Evolutionary conservation across 2,797 vertebrate genomes (phyloP), one percentile per base, ranked within the genome.

Genomic region (Cossypha caffra): DNA sequence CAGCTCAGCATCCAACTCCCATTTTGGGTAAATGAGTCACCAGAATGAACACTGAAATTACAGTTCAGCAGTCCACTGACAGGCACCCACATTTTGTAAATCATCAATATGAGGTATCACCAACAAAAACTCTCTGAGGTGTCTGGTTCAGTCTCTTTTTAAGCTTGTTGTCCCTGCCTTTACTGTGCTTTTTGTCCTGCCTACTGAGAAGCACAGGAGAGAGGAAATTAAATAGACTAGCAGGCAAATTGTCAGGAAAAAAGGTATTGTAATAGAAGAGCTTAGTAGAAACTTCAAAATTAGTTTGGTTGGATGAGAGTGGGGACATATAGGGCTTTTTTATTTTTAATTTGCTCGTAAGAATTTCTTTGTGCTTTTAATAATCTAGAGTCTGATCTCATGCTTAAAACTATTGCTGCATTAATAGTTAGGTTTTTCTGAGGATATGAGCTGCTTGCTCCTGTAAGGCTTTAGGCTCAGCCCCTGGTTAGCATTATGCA

Each of bases 1-100:
- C 87, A 84, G 67, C 90, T 88, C 95, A 94, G 84, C 91, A 91
- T 85, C 83, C 83, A 92, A 23, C 93, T 96, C 73, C 90, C 88
- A 80, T 92, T 94, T 76, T 0, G 54, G 72, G 58, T 93, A 76
- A 88, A 85, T 94, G 91, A 91, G 79, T 89, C 93, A 80, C 66
- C 61, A 68, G 20, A 83, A 61, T 25, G 37, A 86, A 1, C 66
- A 43, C 69, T 91, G 74, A 72, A 73, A 78, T 84, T 90, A 61
- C n/a, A 68, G 29, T 31, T 66, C 51, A 81, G 64, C 12, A 31
- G 85, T 91, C 91, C 89, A 78, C 50, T 83, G 62, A 80, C 82
- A 81, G 91, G 73, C 88, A 85, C 61, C 47, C 72, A 77, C 68
- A 58, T 80, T 86, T 87, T 4, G 10, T 67, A 94, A 88, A 58